Percentiles rank a stretch among this genome's conserved stretches.
Conservation (phyloP, 2,888 invertebrate species). For the Idaea dimidiata region DNA sequence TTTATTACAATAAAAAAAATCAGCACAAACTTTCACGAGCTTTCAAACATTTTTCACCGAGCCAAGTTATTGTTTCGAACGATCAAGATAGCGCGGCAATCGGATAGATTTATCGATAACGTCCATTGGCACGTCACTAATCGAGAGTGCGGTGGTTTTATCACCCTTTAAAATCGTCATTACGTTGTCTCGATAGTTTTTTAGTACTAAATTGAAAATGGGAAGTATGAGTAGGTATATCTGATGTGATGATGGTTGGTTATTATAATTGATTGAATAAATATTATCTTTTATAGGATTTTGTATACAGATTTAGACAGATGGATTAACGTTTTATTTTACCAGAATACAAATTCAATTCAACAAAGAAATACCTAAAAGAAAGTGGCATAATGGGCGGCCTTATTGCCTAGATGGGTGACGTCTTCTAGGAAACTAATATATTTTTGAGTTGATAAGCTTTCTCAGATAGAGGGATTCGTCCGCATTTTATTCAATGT, state of each 20-base stretch:
- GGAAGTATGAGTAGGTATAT: neutral
- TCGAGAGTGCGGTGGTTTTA: slow-evolving; percentile 63
- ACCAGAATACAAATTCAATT: too few relatives aligned
- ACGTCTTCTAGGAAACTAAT: too few relatives aligned
- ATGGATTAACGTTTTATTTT: too few relatives aligned
- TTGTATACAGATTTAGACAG: too few relatives aligned
- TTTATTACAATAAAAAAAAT: neutral
- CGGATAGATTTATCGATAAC: slow-evolving; percentile 72
- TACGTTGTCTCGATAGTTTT: slow-evolving; percentile 28
- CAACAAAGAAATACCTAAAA: too few relatives aligned
- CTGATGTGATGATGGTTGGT: neutral
- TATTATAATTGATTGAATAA: neutral
- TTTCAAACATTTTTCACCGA: slow-evolving; percentile 33
- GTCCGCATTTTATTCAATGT: too few relatives aligned
- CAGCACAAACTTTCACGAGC: slow-evolving; percentile 3
- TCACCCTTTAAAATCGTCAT: slow-evolving; percentile 72
- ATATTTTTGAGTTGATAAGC: too few relatives aligned
- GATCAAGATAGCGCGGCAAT: slow-evolving; percentile 66
- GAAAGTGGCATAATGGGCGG: too few relatives aligned
- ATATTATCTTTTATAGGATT: too few relatives aligned
- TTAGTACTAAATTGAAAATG: slow-evolving; percentile 28
- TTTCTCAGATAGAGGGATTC: too few relatives aligned
- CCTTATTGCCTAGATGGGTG: too few relatives aligned
- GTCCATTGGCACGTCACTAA: slow-evolving; percentile 69
- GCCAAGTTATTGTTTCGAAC: slow-evolving; percentile 62